Evolutionary conservation across 2,113 vertebrate species (phyloP), one percentile per base, ranked within the genome.

Genomic region (Oncorhynchus nerka): DNA sequence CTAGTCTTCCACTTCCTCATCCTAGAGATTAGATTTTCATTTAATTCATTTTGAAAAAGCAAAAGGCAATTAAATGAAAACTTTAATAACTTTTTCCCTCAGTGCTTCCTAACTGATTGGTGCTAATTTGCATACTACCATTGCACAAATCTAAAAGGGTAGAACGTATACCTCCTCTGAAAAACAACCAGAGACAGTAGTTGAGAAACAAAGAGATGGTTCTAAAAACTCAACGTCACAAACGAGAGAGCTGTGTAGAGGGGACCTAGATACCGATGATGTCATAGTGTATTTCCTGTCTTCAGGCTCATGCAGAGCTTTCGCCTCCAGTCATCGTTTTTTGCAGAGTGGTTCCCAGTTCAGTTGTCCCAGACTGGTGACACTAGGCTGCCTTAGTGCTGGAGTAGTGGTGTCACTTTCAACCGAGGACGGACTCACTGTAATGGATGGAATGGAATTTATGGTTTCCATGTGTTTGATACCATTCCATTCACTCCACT

Each of bases 321-420:
- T 45, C 8, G 1, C 8, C 51, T 4, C 39, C 66, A 3, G 7
- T 62, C 9, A 20, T 62, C 32, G 48, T 72, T 78, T n/a, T n/a
- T 73, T 70, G 72, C 4, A 49, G 34, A 39, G 45, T 22, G 11
- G 24, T 65, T 24, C 62, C 32, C 1, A 66, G 45, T 78, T 83
- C 68, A 59, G 68, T 66, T 8, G 1, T 62, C 59, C 59, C n/a
- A 49, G 70, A 72, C 69, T 69, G 64, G 5, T 22, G 16, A n/a
- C 59, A 22, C 59, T 24, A 62, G n/a, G n/a, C n/a, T 62, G 59
- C 76, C 74, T 12, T 55, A 71, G 75, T 70, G 77, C 68, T 75
- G 70, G 34, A 34, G 28, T 9, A 11, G 39, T 11, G 39, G 39
- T 45, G 9, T 11, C 39, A 45, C 39, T 45, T 45, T 45, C 39